Conservation (phyloP, 1,140 invertebrate species). For the Cydia splendana region DNA sequence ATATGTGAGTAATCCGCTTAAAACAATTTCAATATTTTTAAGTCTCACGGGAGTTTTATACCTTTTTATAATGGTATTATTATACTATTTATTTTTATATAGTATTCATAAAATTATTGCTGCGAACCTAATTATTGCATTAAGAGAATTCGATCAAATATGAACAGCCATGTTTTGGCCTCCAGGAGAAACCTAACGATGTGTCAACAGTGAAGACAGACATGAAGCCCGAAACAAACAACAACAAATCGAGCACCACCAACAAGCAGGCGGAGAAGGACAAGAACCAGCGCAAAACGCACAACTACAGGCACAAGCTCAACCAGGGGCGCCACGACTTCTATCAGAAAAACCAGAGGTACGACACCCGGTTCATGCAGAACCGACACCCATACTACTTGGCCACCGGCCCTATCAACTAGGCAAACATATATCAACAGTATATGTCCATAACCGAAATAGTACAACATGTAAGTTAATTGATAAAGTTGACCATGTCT, state of each 20-base stretch:
- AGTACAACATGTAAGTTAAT: neutral
- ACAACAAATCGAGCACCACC: conserved; percentile 39
- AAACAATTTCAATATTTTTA: too few relatives aligned
- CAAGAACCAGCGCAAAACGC: conserved; percentile 52
- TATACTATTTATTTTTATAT: too few relatives aligned
- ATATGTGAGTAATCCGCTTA: too few relatives aligned
- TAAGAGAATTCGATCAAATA: too few relatives aligned
- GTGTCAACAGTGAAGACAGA: conserved; percentile 38
- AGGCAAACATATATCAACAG: conserved; percentile 32
- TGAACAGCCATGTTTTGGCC: neutral
- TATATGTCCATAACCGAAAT: neutral
- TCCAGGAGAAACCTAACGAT: conserved; percentile 54
- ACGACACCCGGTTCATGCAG: conserved; percentile 66
- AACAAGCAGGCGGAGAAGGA: conserved; percentile 51
- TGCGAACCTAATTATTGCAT: too few relatives aligned
- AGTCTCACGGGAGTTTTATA: neutral
- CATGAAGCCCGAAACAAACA: conserved; percentile 44
- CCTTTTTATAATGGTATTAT: neutral
- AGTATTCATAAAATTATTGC: too few relatives aligned
- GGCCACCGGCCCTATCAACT: conserved; percentile 70
- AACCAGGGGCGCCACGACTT: conserved; percentile 61
- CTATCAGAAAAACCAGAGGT: conserved; percentile 69
- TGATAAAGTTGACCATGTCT: neutral
- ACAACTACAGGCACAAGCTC: conserved; percentile 62
- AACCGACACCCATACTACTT: conserved; percentile 69